Evolutionary conservation across 2,888 invertebrate species (phyloP), one percentile per base, ranked within the genome.

Genomic region (Aporophyla nigra): DNA sequence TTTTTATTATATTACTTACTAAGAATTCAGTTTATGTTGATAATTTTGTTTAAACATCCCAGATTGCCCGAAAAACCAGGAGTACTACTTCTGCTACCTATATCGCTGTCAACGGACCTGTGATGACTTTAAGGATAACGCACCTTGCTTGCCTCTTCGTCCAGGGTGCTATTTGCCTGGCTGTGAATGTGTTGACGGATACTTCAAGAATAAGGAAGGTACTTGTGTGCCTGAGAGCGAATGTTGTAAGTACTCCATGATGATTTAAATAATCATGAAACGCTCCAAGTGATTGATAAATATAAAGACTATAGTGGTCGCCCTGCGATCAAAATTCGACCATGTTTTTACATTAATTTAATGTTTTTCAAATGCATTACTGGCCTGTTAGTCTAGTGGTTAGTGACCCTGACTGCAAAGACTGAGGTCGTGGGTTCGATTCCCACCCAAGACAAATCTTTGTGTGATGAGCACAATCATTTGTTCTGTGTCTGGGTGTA

Each of bases 31-130:
- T 65, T 14, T 12, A 56, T 5, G 19, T 46, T 65, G 19, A 33
- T 43, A 7, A 24, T 21, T 27, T 14, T 9, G 24, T 16, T 43
- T 19, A 1, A 27, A 46, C 0, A 9, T 54, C 10, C 5, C 43
- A 71, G 72, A 54, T 9, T 72, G 72, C 16, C 43, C 27, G n/a
- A 5, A 71, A 54, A 72, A 72, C 46, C 27, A 56, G 19, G 71
- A 72, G 46, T 71, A 71, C 54, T 56, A 72, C 19, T 72, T 16
- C 1, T 72, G 72, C 72, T 56, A 56, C 16, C 10, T 56, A 0
- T 73, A 56, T 46, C 72, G 46, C 33, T 72, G 72, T 46, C 54
- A 72, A 24, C 19, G 72, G 33, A 73, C 72, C 46, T 73, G 72
- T 43, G 46, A 10, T 6, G 46, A 73, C 0, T 16, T 72, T 6